phyloP scores from a whole-genome alignment of 1,140 invertebrate species.

The Drosophila pruinosa region DNA sequence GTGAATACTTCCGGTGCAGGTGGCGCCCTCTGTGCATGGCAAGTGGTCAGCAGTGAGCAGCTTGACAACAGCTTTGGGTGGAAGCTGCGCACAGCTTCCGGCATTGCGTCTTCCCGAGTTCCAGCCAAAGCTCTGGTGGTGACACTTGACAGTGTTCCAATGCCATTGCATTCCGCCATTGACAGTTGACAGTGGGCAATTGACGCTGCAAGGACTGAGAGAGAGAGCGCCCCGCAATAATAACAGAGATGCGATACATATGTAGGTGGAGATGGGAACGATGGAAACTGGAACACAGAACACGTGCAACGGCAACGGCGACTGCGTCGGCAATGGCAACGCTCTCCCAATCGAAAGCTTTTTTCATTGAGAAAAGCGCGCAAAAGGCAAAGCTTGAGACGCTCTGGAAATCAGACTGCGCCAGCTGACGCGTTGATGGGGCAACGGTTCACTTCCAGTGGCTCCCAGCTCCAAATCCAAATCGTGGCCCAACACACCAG shows the following conservation, averaged over 20 bases:
- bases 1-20: neutral
- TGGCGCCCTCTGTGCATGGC: slow-evolving; percentile 29
- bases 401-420: slow-evolving; percentile 37
- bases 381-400: slow-evolving; percentile 14
- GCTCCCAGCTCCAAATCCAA: too few species aligned
- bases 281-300: slow-evolving; percentile 18
- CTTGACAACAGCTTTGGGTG: slow-evolving; percentile 10
- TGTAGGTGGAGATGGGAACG: slow-evolving; percentile 6
- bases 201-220: neutral
- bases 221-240: slow-evolving; percentile 1
- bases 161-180: slow-evolving; percentile 45
- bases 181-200: neutral
- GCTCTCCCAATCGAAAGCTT: slow-evolving; percentile 47
- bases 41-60: neutral
- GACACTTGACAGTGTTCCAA: slow-evolving; percentile 44
- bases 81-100: slow-evolving; percentile 60
- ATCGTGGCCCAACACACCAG: too few species aligned
- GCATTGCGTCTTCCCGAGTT: slow-evolving; percentile 21
- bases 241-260: slow-evolving; percentile 16
- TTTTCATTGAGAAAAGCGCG: slow-evolving; percentile 62
- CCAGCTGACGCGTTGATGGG: slow-evolving; percentile 43
- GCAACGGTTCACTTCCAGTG: slow-evolving; percentile 21
- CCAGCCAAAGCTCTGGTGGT: slow-evolving; percentile 50
- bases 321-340: slow-evolving; percentile 41
- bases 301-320: slow-evolving; percentile 25